These are phyloP conservation scores for Gadopsis bispinosus DNA, from an alignment of 2,797 vertebrate species.

Conservation along the genomic window DNA sequence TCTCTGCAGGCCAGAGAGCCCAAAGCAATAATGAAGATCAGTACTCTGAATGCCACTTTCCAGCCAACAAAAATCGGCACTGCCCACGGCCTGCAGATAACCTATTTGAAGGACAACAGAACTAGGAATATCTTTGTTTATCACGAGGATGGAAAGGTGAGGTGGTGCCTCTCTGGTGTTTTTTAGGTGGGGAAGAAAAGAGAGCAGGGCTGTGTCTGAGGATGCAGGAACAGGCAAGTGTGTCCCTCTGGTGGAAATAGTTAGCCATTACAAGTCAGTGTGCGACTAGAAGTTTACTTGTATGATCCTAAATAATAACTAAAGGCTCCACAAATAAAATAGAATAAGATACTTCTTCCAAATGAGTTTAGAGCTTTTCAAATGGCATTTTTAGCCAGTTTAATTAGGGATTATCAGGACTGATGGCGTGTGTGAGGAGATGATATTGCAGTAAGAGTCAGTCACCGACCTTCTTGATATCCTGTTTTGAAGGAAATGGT, in stretches of 20 bases:
- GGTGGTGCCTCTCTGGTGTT: not conserved
- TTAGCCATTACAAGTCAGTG: slow-evolving; percentile 25
- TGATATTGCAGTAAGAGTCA: not conserved
- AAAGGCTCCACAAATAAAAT: not conserved
- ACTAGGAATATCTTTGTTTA: slow-evolving; percentile 97
- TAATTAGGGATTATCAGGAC: not conserved
- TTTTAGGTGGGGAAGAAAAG: not conserved
- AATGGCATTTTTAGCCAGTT: not conserved
- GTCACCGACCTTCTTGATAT: slow-evolving; percentile 13
- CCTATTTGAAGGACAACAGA: slow-evolving; percentile 96
- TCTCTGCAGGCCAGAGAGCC: slow-evolving; percentile 92
- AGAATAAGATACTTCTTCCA: not conserved
- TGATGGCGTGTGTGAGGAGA: not conserved
- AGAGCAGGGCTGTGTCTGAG: not conserved
- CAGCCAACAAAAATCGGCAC: slow-evolving; percentile 94
- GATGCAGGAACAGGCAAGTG: not conserved
- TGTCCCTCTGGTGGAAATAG: slow-evolving; percentile 47
- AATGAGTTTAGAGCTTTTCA: slow-evolving; percentile 1
- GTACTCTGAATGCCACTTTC: slow-evolving; percentile 93
- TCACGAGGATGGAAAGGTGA: slow-evolving; percentile 96
- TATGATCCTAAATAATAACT: not conserved
- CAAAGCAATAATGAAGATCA: slow-evolving; percentile 95
- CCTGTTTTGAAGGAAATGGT: slow-evolving; percentile 89
- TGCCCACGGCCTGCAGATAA: slow-evolving; percentile 93
- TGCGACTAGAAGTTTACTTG: not conserved